Conservation (phyloP, 2,113 vertebrate genomes). For the Martes martes region DNA sequence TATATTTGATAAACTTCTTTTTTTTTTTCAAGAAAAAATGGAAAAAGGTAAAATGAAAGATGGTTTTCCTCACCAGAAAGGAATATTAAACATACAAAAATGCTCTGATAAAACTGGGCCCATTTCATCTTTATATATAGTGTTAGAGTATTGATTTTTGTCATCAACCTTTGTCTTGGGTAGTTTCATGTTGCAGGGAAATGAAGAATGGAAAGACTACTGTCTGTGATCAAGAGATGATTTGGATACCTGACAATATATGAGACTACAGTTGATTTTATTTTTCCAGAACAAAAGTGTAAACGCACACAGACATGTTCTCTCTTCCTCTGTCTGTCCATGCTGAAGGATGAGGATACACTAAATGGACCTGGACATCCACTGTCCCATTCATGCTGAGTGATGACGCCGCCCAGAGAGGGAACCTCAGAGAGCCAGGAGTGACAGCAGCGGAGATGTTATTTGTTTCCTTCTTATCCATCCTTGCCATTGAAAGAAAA, state of each 20-base stretch:
- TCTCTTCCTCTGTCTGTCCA: background rate
- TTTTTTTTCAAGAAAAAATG: background rate
- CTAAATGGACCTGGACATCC: background rate
- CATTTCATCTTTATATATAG: background rate
- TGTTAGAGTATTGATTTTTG: background rate
- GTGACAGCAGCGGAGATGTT: background rate
- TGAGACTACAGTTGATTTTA: background rate
- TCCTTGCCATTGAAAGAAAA: background rate
- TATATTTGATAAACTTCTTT: background rate
- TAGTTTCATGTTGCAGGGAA: background rate
- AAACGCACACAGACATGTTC: background rate
- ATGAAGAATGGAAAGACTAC: background rate
- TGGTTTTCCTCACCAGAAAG: background rate
- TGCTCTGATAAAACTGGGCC: background rate
- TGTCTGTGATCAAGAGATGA: background rate
- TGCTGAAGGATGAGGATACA: no score
- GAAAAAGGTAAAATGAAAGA: background rate
- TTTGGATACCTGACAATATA: background rate
- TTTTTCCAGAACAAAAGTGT: background rate
- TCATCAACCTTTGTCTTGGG: background rate
- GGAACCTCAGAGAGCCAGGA: background rate
- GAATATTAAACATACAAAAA: background rate
- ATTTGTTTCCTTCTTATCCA: background rate
- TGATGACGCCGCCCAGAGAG: background rate
- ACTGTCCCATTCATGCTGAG: background rate